A percentile compares a stretch with the other conserved stretches of the same genome.
Evolutionary conservation across 1,140 invertebrate species (phyloP).

Genomic region (Micrasema longulum): DNA sequence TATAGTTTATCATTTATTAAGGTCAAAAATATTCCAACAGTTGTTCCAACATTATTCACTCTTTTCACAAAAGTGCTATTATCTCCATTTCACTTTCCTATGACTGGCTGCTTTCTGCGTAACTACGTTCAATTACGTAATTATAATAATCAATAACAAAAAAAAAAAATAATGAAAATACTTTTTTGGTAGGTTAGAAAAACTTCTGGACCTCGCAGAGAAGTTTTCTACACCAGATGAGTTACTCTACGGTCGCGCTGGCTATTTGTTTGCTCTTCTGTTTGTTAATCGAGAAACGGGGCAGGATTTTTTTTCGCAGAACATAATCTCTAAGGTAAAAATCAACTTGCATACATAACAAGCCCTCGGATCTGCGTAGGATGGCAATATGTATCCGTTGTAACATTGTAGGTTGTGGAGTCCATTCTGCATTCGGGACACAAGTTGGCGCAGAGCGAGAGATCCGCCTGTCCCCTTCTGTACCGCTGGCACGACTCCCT

Average conservation of each 20-base stretch:
- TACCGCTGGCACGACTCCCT: constrained; percentile 90
- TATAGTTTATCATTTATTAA: too few relatives aligned
- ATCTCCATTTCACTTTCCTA: too few relatives aligned
- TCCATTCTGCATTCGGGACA: constrained; percentile 78
- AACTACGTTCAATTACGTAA: too few relatives aligned
- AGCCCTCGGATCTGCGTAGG: too few relatives aligned
- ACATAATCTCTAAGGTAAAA: constrained; percentile 60
- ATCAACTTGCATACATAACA: too few relatives aligned
- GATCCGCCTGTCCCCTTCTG: constrained; percentile 75
- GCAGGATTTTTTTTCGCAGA: constrained; percentile 58
- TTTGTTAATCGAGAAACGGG: constrained; percentile 75
- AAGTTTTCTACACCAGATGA: constrained; percentile 79
- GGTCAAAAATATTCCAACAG: too few relatives aligned
- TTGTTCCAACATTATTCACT: too few relatives aligned
- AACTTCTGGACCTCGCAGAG: constrained; percentile 67
- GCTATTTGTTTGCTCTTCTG: constrained; percentile 84
- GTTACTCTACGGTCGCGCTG: constrained; percentile 85
- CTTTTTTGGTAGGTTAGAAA: constrained; percentile 68
- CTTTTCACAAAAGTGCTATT: too few relatives aligned
- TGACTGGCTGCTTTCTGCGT: too few relatives aligned
- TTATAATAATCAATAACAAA: too few relatives aligned
- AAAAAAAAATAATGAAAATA: too few relatives aligned
- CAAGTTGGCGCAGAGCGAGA: constrained; percentile 59
- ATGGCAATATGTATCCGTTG: not conserved
- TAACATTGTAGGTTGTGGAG: constrained; percentile 69